A percentile compares a stretch with the other conserved stretches of the same genome.
These are phyloP conservation scores for Pseudochromis fuscus DNA, from an alignment of 2,797 vertebrate genomes.

Conservation along the genomic window DNA sequence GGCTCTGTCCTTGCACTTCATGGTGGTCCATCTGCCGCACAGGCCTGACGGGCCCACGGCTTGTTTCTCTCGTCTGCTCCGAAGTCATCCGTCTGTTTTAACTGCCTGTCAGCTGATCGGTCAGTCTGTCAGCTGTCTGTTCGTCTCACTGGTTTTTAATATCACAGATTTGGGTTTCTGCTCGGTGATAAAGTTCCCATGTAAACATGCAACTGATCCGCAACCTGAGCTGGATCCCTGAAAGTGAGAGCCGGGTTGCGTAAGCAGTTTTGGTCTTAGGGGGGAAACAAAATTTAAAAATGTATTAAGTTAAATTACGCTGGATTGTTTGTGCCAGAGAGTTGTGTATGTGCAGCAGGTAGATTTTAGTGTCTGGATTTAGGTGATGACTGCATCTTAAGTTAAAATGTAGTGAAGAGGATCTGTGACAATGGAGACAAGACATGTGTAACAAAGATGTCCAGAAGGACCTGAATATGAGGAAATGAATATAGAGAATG, in stretches of 20 bases:
- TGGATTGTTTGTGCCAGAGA: too few species aligned
- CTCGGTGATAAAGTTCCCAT: constrained; percentile 22
- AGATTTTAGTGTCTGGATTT: too few species aligned
- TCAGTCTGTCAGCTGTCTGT: constrained; percentile 39
- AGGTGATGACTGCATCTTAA: too few species aligned
- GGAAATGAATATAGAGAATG: too few species aligned
- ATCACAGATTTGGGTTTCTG: constrained; percentile 16
- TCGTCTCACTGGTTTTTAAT: constrained; percentile 17
- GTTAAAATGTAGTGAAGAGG: too few species aligned
- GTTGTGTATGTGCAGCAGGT: too few species aligned
- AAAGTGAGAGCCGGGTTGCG: constrained; percentile 11
- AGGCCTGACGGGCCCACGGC: constrained; percentile 42
- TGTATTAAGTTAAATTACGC: background rate
- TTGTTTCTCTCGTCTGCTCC: constrained; percentile 38
- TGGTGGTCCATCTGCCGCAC: constrained; percentile 65
- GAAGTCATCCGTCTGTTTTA: constrained; percentile 47
- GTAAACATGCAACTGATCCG: constrained; percentile 56
- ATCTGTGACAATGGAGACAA: too few species aligned
- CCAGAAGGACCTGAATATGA: too few species aligned
- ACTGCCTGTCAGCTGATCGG: constrained; percentile 39
- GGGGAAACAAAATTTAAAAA: background rate
- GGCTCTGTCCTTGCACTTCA: constrained; percentile 68
- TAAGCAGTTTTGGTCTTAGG: background rate
- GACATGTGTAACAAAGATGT: too few species aligned
- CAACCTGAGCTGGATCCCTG: constrained; percentile 16